Percentiles rank a stretch among this genome's conserved stretches.
These are phyloP conservation scores for Myotis yumanensis DNA, from an alignment of 2,113 vertebrate species.

Conservation along the genomic window DNA sequence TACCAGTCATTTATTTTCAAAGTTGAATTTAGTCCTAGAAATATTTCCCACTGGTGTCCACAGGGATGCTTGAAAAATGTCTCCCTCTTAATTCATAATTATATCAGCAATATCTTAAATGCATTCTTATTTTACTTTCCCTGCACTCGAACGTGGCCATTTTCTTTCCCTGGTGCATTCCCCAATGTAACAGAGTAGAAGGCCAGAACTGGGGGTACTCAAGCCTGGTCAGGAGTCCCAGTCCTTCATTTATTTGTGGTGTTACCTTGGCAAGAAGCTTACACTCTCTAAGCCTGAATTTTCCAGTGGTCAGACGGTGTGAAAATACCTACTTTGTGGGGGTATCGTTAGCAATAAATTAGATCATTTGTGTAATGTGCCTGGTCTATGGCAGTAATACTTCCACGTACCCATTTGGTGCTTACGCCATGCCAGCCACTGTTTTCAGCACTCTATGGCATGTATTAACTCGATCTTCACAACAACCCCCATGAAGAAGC, in stretches of 20 bases:
- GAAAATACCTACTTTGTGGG: not conserved
- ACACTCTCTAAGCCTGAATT: not conserved
- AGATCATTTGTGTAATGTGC: not conserved
- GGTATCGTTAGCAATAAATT: not conserved
- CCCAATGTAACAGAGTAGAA: not conserved
- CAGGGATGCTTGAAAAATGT: not conserved
- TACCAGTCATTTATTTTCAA: constrained; percentile 52
- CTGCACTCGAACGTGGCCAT: not conserved
- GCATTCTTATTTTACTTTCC: not conserved
- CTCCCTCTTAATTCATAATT: constrained; percentile 6
- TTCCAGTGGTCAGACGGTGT: not conserved
- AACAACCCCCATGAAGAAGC: not conserved
- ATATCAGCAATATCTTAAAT: not conserved
- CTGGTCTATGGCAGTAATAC: not conserved
- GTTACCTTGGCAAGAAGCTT: not conserved
- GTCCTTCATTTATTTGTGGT: not conserved
- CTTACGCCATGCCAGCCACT: not conserved
- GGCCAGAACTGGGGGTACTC: not conserved
- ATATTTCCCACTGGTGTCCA: not conserved
- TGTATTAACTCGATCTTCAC: not conserved
- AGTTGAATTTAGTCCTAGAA: constrained; percentile 54
- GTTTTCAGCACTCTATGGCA: not conserved
- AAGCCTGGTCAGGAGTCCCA: not conserved
- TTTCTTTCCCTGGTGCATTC: not conserved
- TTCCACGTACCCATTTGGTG: not conserved